These are phyloP conservation scores for Eolophus roseicapilla DNA, from an alignment of 2,113 vertebrate species.

Conservation along the genomic window DNA sequence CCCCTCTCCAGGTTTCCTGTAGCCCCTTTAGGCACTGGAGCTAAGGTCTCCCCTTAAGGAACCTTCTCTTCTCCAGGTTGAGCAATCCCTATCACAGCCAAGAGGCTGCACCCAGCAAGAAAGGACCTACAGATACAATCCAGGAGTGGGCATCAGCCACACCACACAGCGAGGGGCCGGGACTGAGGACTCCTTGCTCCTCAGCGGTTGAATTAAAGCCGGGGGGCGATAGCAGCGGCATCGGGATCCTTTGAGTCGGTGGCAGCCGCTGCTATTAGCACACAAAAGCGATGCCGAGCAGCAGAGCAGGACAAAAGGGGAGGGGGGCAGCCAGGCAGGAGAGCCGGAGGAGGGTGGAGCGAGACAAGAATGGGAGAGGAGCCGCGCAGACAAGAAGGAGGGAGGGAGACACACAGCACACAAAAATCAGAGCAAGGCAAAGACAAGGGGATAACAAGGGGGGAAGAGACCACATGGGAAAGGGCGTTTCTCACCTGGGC, in stretches of 20 bases:
- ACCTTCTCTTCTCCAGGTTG: background rate
- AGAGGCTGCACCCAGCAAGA: background rate
- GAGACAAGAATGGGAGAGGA: constrained; percentile 43
- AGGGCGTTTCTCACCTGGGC: constrained; percentile 39
- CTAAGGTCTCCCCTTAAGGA: background rate
- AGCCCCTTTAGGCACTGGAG: background rate
- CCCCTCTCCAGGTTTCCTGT: background rate
- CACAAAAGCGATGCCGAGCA: constrained; percentile 43
- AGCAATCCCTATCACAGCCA: fast-evolving
- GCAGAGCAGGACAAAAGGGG: constrained; percentile 46
- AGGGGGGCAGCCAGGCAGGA: constrained; percentile 34
- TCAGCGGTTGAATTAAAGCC: background rate
- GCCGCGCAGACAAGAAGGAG: background rate
- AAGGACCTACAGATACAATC: fast-evolving
- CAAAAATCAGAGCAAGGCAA: constrained; percentile 12
- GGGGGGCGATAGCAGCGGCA: background rate
- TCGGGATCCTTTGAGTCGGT: background rate
- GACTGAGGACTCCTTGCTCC: background rate
- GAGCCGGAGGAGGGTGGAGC: constrained; percentile 42
- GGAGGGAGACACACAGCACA: background rate
- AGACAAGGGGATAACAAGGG: constrained; percentile 23
- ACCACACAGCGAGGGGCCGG: fast-evolving
- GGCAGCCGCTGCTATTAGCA: background rate
- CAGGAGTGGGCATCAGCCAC: background rate
- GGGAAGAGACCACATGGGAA: constrained; percentile 10